Base-by-base conservation (phyloP, 2,888 invertebrate species). In the Timandra comae region DNA sequence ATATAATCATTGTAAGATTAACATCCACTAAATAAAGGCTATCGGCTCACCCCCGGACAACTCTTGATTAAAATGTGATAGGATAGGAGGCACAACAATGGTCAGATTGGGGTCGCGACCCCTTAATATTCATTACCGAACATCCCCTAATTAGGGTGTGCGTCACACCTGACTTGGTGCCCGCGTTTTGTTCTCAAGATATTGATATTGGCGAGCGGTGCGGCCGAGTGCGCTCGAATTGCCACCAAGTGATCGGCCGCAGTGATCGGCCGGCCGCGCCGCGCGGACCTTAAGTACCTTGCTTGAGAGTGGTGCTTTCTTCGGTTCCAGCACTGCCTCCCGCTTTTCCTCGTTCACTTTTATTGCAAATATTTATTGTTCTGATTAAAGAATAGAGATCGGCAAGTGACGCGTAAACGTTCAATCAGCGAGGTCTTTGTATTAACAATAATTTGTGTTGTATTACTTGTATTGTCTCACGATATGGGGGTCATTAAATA, bases 121-220 rank as follows among this genome's bases (percentile, higher is more conserved):
- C 81, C 75, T 49, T 73, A 78, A 81, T 81, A 76, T 77, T 79
- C 74, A 81, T 82, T 81, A 82, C 51, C 38, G 36, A 49, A 59
- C 62, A 74, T 65, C 77, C 76, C 79, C 75, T 80, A 82, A 80
- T 82, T 80, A 68, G 68, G 67, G 60, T 48, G 6, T 16, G 16
- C 16, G 16, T 58, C 60, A 68, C 80, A 81, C 78, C 79, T 79
- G 78, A 81, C 70, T 80, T 75, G 63, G 53, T 55, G 57, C 71
- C 49, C 38, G 50, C 56, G 65, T 66, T 64, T 67, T 73, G 64
- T 74, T 77, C 72, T 70, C 65, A 63, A 70, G 65, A 74, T 73
- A 81, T 81, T 81, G 76, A 79, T 80, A 84, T 81, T 77, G 65
- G 62, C 28, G 28, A 26, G 12, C 26, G 10, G 13, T 7, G 3